Base-by-base conservation (phyloP, 2,113 vertebrate species). In the Cacatua alba region DNA sequence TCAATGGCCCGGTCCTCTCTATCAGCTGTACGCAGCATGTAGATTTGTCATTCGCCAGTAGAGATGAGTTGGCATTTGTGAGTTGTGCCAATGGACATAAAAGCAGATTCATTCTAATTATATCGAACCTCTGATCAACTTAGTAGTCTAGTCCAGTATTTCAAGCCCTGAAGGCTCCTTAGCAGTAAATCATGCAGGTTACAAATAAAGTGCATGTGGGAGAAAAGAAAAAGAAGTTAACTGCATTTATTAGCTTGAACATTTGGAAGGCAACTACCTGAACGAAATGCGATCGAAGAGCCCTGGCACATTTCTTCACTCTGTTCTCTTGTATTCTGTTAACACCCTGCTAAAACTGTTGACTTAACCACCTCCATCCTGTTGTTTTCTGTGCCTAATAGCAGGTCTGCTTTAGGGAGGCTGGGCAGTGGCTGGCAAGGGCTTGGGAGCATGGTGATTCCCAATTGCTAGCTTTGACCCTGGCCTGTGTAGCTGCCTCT, bases 41-140 rank as follows among this genome's bases (percentile, higher is more conserved):
- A 62, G 71, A 90, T 90, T 94, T 23, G 8, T 95, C 71, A 80
- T 92, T 80, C 65, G 31, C 75, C 68, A 44, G 46, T 91, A 33
- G 65, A 89, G 86, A 65, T 82, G 77, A 92, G 70, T 95, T 91
- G 83, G 92, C 88, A 74, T 52, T 77, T 69, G 37, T 72, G 81
- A 89, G 59, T 70, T 87, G 46, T 94, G 70, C 62, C 94, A 85
- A 89, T 25, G 69, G 83, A 69, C 39, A 46, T 57, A 87, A 79
- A 82, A 93, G 52, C 74, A 92, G 88, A 89, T 93, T 92, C 48
- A 31, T 82, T 65, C 71, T 96, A 87, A 87, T 95, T 95, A 82
- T 76, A 92, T 76, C 0, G 10, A 86, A 76, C 39, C 80, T 78
- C 60, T 82, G 90, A 84, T 92, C 52, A 92, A 84, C 84, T 94